phyloP scores from a whole-genome alignment of 2,113 vertebrate genomes.

The Verasper variegatus region DNA sequence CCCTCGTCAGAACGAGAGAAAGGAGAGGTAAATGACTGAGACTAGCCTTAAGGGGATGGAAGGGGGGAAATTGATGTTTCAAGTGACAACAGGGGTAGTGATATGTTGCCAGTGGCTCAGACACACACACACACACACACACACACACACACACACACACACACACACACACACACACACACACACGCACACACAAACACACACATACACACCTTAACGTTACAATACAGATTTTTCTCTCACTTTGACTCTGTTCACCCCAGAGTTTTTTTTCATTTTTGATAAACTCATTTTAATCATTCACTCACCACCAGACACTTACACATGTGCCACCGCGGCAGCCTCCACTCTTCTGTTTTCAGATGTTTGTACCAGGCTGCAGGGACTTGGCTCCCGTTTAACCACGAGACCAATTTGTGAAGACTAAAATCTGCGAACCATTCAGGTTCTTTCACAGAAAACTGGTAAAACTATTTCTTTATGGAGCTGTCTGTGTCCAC shows the following conservation, averaged over 20 bases:
- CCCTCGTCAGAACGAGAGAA: slow-evolving; percentile 49
- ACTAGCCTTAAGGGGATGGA: slow-evolving; percentile 42
- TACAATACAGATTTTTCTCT: background rate
- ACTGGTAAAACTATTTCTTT: no score
- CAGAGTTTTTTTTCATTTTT: no score
- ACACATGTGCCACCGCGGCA: no score
- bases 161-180: slow-evolving; percentile 7
- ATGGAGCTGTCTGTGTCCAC: no score
- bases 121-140: slow-evolving; percentile 30
- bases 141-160: background rate
- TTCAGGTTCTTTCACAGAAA: no score
- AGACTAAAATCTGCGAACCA: no score
- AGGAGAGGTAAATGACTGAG: slow-evolving; percentile 46
- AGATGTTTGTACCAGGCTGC: no score
- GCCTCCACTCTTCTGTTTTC: no score
- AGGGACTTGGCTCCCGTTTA: no score
- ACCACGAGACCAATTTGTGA: no score
- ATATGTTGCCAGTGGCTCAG: slow-evolving; percentile 49
- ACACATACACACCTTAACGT: background rate
- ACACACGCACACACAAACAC: background rate
- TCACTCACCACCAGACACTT: background rate
- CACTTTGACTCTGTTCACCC: background rate
- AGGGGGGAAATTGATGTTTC: slow-evolving; percentile 36
- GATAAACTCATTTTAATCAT: no score
- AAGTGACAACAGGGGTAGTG: slow-evolving; percentile 41